Evolutionary conservation across 2,797 vertebrate genomes (phyloP), one percentile per base, ranked within the genome.

Genomic region (Neoniphon sammara): DNA sequence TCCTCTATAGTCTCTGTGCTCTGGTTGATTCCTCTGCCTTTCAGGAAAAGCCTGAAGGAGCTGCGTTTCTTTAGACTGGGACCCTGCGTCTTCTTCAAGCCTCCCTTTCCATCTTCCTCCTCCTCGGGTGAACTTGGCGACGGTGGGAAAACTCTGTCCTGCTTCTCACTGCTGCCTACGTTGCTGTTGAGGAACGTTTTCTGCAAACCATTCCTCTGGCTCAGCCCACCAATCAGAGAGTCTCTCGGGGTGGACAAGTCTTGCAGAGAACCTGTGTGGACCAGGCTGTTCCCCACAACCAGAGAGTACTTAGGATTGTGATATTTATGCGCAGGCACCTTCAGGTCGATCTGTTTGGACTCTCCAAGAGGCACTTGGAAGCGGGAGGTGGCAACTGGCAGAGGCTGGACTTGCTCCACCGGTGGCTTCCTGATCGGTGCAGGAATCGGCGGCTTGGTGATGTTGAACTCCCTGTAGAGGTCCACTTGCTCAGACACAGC

Each of bases 281-380:
- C 88, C 8, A 65, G 61, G 18, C 88, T 93, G 87, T 95, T 95
- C 36, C 96, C 95, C 5, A 96, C 91, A 52, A 97, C 97, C 80
- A 99, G 88, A 11, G 95, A 93, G 14, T 99, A 99, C 85, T 98
- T 99, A 9, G 98, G 98, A 73, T 98, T 98, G 92, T 98, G 96
- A 52, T 96, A 94, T 77, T 98, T 98, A 63, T 96, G 96, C 0
- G 96, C 95, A 12, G 97, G 97, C 0, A 97, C 96, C 70, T 91
- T 93, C 25, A 93, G 42, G 70, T 89, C 85, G 0, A 58, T 30
- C 21, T 88, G 85, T 27, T 75, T 84, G 5, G 87, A 84, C 39
- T 94, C 93, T 12, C 81, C 87, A 5, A 91, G 54, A 0, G 91
- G 86, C 0, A 92, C 84, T 39, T 95, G 94, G 70, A 95, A 95